phyloP scores from a whole-genome alignment of 2,113 vertebrate species.

The Taxidea taxus region DNA sequence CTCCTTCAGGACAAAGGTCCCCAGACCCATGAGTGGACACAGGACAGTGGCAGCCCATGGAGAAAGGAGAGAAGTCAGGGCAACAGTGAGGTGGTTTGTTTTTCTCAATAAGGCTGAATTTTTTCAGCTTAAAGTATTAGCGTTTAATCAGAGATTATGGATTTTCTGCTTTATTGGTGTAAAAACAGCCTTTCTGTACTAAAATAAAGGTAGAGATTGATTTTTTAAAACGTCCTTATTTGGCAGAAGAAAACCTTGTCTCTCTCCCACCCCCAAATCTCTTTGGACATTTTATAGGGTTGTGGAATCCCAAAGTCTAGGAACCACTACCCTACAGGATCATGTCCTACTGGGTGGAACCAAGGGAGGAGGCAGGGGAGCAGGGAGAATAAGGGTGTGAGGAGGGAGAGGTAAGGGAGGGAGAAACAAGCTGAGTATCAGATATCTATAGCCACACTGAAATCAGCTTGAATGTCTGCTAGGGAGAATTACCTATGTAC shows the following conservation, averaged over 20 bases:
- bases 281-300: conserved; percentile 5
- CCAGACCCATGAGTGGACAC: not conserved
- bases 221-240: conserved; percentile 23
- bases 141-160: conserved; percentile 39
- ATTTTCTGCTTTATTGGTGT: not conserved
- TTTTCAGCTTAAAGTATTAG: conserved; percentile 1
- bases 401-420: not conserved
- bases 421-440: not conserved
- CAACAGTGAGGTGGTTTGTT: not conserved
- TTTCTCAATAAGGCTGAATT: not conserved
- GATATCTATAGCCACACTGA: not conserved
- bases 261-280: not conserved
- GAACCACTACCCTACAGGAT: not conserved
- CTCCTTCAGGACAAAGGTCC: not conserved
- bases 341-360: not conserved
- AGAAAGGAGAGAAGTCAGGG: not conserved
- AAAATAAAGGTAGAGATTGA: not conserved
- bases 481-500: not conserved
- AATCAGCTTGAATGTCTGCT: not conserved
- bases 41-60: not conserved
- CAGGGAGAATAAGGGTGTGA: not conserved
- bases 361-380: not conserved
- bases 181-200: conserved; percentile 35
- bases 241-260: conserved; percentile 29
- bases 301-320: not conserved